These are phyloP conservation scores for Caenorhabditis remanei DNA, from an alignment of 1,140 invertebrate species.

Conservation along the genomic window DNA sequence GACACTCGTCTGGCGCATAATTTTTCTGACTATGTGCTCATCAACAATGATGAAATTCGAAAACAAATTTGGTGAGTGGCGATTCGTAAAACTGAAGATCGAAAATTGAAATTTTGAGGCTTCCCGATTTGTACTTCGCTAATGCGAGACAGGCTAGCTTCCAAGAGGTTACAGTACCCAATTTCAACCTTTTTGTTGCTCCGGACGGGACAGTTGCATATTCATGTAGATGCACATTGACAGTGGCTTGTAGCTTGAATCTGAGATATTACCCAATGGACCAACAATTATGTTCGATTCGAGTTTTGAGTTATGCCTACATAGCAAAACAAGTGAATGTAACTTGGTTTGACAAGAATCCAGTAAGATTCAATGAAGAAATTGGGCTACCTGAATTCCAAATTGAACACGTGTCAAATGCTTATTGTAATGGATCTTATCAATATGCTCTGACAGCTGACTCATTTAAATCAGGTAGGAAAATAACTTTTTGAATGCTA, in stretches of 20 bases:
- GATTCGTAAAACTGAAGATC: neutral
- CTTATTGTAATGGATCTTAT: slow-evolving; percentile 76
- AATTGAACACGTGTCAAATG: slow-evolving; percentile 69
- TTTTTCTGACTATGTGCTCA: slow-evolving; percentile 72
- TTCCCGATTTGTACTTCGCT: slow-evolving; percentile 78
- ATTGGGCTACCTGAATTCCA: slow-evolving; percentile 76
- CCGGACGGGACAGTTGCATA: slow-evolving; percentile 78
- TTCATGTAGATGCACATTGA: slow-evolving; percentile 77
- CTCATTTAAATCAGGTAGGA: slow-evolving; percentile 70
- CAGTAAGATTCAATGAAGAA: slow-evolving; percentile 73
- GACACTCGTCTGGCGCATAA: slow-evolving; percentile 71
- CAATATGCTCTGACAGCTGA: slow-evolving; percentile 74
- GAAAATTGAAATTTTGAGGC: slow-evolving; percentile 80
- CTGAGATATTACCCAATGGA: slow-evolving; percentile 75
- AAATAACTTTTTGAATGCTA: neutral
- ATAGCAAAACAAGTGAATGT: slow-evolving; percentile 75
- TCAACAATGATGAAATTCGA: slow-evolving; percentile 72
- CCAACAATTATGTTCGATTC: slow-evolving; percentile 71
- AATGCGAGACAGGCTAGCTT: slow-evolving; percentile 72
- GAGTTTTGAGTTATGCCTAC: slow-evolving; percentile 73
- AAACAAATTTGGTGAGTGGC: slow-evolving; percentile 71
- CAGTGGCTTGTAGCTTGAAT: slow-evolving; percentile 61
- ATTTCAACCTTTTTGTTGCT: slow-evolving; percentile 78
- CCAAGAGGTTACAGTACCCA: slow-evolving; percentile 75
- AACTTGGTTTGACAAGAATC: slow-evolving; percentile 72